A percentile compares a stretch with the other conserved stretches of the same genome.
phyloP scores from a whole-genome alignment of 2,113 vertebrate genomes.

The Pyrgilauda ruficollis region DNA sequence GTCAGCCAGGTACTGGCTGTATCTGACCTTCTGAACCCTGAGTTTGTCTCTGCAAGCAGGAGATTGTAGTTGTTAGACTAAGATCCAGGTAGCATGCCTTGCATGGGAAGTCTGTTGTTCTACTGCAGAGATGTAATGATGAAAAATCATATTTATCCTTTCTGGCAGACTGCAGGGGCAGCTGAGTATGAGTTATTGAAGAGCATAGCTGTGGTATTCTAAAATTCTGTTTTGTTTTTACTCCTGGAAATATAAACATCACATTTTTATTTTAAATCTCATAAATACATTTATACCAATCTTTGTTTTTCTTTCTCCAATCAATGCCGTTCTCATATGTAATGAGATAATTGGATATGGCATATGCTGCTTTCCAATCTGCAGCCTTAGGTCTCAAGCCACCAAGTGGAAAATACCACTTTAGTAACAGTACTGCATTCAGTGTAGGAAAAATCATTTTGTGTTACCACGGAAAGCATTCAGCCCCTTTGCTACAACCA shows the following conservation, averaged over 20 bases:
- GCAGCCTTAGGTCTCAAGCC: background rate
- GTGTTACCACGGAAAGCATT: background rate
- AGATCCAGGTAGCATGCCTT: background rate
- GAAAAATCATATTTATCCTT: background rate
- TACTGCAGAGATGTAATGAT: background rate
- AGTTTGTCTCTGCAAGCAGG: background rate
- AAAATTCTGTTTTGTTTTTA: background rate
- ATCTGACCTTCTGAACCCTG: background rate
- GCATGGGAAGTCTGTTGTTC: background rate
- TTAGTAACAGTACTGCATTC: background rate
- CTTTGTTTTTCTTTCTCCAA: background rate
- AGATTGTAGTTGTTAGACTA: background rate
- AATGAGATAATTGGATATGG: background rate
- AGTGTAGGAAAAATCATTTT: background rate
- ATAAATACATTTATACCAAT: background rate
- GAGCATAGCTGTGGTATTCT: background rate
- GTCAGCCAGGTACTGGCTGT: background rate
- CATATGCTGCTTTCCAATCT: background rate
- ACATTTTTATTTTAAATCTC: constrained; percentile 33
- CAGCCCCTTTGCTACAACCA: background rate
- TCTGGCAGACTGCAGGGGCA: background rate
- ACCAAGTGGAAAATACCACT: background rate
- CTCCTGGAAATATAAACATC: constrained; percentile 6
- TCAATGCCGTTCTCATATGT: background rate
- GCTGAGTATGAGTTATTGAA: background rate